Percentiles rank a stretch among this genome's conserved stretches.
phyloP scores from a whole-genome alignment of 2,797 vertebrate species.

The Chelmon rostratus region DNA sequence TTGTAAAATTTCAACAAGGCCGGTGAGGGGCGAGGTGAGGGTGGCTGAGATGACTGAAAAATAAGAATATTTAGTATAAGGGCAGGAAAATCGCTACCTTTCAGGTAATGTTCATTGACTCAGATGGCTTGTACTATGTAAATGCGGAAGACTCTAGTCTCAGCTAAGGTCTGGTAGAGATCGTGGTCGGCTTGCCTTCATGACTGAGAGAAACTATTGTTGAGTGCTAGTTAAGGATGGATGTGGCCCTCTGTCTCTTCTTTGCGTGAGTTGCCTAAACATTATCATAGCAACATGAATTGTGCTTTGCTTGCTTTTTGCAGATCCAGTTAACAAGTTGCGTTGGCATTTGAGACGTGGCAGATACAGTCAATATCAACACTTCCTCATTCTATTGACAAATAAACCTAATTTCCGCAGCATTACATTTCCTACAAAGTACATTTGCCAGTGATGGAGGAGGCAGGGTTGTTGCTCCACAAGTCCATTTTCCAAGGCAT shows the following conservation, averaged over 20 bases:
- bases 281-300: background rate
- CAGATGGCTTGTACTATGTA: background rate
- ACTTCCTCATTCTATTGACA: background rate
- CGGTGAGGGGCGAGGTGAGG: conserved; percentile 9
- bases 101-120: background rate
- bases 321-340: background rate
- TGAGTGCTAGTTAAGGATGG: rapidly evolving
- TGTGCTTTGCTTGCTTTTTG: background rate
- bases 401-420: background rate
- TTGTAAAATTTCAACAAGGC: conserved; percentile 31
- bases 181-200: background rate
- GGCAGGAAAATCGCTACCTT: conserved; percentile 5
- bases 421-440: background rate
- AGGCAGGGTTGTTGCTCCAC: background rate
- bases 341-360: background rate
- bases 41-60: background rate
- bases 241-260: background rate
- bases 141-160: background rate
- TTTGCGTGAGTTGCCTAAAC: background rate
- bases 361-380: too few relatives aligned
- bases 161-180: background rate
- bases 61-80: background rate
- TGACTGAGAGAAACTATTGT: background rate
- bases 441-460: background rate
- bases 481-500: background rate